Evolutionary conservation across 2,797 vertebrate species (phyloP), one percentile per base, ranked within the genome.

Genomic region (Buphagus erythrorhynchus): DNA sequence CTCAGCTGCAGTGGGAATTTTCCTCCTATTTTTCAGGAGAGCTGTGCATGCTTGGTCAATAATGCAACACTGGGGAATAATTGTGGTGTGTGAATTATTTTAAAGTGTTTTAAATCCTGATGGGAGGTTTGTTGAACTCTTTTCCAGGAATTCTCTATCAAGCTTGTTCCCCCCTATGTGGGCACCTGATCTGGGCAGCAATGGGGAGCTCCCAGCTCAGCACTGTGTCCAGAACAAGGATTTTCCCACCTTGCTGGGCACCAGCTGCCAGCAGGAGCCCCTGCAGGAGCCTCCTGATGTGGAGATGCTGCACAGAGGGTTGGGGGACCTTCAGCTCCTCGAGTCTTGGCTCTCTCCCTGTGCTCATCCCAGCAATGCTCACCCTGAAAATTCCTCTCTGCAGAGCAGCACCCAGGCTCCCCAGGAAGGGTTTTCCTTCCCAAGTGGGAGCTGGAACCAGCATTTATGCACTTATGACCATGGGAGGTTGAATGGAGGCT

Each of bases 131-230:
- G 16, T 48, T 82, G n/a, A 17, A 61, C 43, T 94, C 35, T 33
- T 2, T 88, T 92, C 1, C 93, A 98, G 98, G 98, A 97, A 97
- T 86, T 96, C 97, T 35, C 95, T 97, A 1, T 97, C 98, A 1
- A 94, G 94, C 6, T 78, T 98, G 57, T 98, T 98, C 66, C 97
- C 97, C 26, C 91, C 97, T 2, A 1, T 94, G 35, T 98, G 97
- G 97, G 17, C 95, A 12, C 40, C 96, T 36, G 96, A 95, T 4
- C 9, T 90, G n/a, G 94, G 94, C 78, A 95, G 82, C 74, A 52
- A 20, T 0, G 65, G 77, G 24, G 85, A 85, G 55, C 80, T 94
- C 74, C 67, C 75, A 29, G 72, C 85, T 8, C 92, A 87, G 43
- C 93, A 26, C 33, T 29, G 65, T 29, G 31, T 58, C 51, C 95